phyloP scores from a whole-genome alignment of 1,140 invertebrate species.

The Sweltsa coloradensis region DNA sequence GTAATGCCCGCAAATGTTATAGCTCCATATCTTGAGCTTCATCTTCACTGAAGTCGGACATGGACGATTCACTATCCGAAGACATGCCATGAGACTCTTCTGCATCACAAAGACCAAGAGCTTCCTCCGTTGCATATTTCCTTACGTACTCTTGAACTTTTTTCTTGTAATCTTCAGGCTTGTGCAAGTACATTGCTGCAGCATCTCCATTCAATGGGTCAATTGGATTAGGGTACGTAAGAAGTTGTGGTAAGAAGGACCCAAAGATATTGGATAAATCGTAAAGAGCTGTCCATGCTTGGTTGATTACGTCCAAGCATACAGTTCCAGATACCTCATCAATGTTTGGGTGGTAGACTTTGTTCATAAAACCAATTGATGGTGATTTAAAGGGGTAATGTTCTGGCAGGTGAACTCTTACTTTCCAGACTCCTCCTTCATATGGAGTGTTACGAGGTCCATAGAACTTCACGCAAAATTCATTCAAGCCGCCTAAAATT shows the following conservation, averaged over 20 bases:
- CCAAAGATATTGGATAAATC: slow-evolving; percentile 66
- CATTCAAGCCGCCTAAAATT: slow-evolving; percentile 53
- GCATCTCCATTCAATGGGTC: slow-evolving; percentile 64
- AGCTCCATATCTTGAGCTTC: too few species aligned
- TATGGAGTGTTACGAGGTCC: slow-evolving; percentile 57
- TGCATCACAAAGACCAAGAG: slow-evolving; percentile 37
- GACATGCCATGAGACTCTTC: slow-evolving; percentile 32
- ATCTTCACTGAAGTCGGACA: slow-evolving; percentile 59
- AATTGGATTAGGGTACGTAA: slow-evolving; percentile 58
- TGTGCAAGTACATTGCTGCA: slow-evolving; percentile 58
- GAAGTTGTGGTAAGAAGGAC: slow-evolving; percentile 57
- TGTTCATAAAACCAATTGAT: slow-evolving; percentile 64
- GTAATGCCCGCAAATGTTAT: too few species aligned
- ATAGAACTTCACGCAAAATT: slow-evolving; percentile 62
- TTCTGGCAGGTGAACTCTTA: slow-evolving; percentile 58
- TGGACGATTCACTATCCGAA: slow-evolving; percentile 42
- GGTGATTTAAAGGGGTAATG: slow-evolving; percentile 68
- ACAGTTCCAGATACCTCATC: slow-evolving; percentile 65
- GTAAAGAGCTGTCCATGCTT: slow-evolving; percentile 25
- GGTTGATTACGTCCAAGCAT: slow-evolving; percentile 63
- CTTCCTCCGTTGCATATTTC: slow-evolving; percentile 52
- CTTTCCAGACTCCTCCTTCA: slow-evolving; percentile 63
- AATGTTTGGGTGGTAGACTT: slow-evolving; percentile 65
- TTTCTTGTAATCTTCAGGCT: slow-evolving; percentile 61
- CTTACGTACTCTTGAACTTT: slow-evolving; percentile 51